Evolutionary conservation across 2,888 invertebrate species (phyloP).

Genomic region (Phyto melanocephala): DNA sequence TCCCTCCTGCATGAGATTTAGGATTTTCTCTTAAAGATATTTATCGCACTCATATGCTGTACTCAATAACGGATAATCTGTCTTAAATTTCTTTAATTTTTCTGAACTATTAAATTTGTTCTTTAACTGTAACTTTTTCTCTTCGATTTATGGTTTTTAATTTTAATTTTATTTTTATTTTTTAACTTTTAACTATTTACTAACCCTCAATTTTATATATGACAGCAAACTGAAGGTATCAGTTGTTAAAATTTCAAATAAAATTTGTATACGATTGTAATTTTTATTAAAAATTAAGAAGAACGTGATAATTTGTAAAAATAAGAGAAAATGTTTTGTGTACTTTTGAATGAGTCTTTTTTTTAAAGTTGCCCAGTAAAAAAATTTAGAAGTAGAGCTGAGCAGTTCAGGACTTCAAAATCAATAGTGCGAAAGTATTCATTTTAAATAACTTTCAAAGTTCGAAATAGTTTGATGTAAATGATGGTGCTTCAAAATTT

Average conservation of each 20-base stretch:
- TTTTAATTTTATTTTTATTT: conserved; percentile 9
- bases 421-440: no score
- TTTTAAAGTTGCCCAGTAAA: no score
- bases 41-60: conserved; percentile 19
- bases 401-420: no score
- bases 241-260: background rate
- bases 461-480: no score
- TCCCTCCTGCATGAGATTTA: no score
- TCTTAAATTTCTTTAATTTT: conserved; percentile 7
- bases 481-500: no score
- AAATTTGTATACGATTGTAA: background rate
- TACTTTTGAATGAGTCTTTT: no score
- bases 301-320: conserved; percentile 9
- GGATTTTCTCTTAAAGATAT: background rate
- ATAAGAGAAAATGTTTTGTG: background rate
- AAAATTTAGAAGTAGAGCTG: no score
- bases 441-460: no score
- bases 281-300: background rate
- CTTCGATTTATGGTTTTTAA: conserved; percentile 12
- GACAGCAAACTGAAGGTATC: background rate
- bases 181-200: background rate
- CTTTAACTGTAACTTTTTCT: no score
- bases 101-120: no score
- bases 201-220: conserved; percentile 17
- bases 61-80: conserved; percentile 45